phyloP scores from a whole-genome alignment of 2,113 vertebrate genomes.

The Bothrops jararaca region DNA sequence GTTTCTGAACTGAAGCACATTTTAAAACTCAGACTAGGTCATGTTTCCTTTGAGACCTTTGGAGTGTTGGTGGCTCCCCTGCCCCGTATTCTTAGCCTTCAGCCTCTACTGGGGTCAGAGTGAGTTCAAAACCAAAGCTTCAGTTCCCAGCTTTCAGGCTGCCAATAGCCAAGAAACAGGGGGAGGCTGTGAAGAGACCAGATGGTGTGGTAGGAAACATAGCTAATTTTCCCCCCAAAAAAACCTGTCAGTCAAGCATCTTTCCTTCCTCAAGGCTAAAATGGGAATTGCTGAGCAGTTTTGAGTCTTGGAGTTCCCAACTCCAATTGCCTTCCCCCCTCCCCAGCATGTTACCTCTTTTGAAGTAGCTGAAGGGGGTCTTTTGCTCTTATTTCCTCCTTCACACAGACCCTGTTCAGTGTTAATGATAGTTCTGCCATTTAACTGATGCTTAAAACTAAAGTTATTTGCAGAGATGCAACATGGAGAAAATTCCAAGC shows the following conservation, averaged over 20 bases:
- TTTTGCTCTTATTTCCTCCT: neutral
- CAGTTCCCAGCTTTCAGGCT: neutral
- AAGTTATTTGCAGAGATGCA: neutral
- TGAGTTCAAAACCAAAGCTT: neutral
- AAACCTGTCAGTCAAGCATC: neutral
- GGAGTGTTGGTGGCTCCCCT: neutral
- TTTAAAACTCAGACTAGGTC: neutral
- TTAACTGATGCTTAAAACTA: neutral
- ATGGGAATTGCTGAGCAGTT: neutral
- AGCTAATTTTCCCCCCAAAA: neutral
- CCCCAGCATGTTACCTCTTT: neutral
- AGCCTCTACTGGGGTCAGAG: neutral
- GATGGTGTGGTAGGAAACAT: neutral
- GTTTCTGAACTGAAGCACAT: neutral
- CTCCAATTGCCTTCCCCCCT: neutral
- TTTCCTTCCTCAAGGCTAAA: neutral
- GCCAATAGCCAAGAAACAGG: neutral
- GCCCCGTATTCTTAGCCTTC: neutral
- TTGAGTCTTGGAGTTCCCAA: too few species aligned
- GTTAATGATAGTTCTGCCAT: neutral
- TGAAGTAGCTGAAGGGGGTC: neutral
- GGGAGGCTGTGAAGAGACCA: neutral
- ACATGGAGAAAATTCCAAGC: neutral
- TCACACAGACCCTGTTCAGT: rapidly evolving
- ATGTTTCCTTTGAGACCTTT: neutral